phyloP scores from a whole-genome alignment of 1,140 invertebrate genomes.

The Anadara kagoshimensis region DNA sequence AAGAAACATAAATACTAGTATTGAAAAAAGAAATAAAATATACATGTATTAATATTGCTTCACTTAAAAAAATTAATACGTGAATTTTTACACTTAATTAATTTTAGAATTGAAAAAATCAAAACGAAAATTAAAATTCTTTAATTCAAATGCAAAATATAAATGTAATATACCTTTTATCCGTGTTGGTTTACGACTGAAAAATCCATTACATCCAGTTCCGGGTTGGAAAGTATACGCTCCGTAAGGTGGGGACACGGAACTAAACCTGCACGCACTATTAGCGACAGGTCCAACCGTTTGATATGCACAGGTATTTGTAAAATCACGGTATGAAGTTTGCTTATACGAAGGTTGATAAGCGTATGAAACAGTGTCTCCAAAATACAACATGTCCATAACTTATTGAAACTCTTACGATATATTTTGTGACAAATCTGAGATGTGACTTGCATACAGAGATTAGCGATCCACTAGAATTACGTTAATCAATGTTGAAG shows the following conservation, averaged over 20 bases:
- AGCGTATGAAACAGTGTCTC: constrained; percentile 39
- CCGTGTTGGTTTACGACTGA: constrained; percentile 38
- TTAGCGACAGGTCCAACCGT: constrained; percentile 27
- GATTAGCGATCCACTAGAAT: too few species aligned
- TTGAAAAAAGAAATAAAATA: too few species aligned
- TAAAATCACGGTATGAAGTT: constrained; percentile 39
- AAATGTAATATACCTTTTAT: constrained; percentile 36
- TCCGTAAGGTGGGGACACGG: constrained; percentile 39
- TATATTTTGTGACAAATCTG: too few species aligned
- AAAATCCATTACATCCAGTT: constrained; percentile 38
- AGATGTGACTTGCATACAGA: too few species aligned
- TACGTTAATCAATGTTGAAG: too few species aligned
- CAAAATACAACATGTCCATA: constrained; percentile 41
- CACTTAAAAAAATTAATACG: not conserved
- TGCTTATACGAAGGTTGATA: constrained; percentile 40
- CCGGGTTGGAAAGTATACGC: constrained; percentile 36
- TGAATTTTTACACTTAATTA: not conserved
- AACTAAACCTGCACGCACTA: constrained; percentile 38
- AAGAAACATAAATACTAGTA: too few species aligned
- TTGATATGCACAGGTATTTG: constrained; percentile 38
- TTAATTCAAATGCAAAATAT: not conserved
- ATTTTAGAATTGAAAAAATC: not conserved
- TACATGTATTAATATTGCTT: too few species aligned
- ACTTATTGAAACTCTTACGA: too few species aligned
- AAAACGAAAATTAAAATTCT: not conserved